These are phyloP conservation scores for Drosophila azteca DNA, from an alignment of 1,140 invertebrate species.

Conservation along the genomic window DNA sequence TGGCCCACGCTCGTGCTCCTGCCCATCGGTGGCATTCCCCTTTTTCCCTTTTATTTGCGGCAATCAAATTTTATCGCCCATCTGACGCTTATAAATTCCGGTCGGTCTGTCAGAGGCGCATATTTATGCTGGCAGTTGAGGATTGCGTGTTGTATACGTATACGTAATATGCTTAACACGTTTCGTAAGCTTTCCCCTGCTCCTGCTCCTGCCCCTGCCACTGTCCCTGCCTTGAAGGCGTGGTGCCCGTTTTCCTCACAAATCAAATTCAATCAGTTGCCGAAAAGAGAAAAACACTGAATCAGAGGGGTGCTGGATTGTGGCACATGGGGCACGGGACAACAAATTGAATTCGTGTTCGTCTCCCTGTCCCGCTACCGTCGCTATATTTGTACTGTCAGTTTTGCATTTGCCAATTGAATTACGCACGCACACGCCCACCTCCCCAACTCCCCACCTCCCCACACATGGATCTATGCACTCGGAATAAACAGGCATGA, in stretches of 20 bases:
- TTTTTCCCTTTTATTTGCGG: slow-evolving; percentile 74
- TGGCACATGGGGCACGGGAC: neutral
- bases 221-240: slow-evolving; percentile 26
- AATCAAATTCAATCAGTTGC: slow-evolving; percentile 72
- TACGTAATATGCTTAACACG: slow-evolving; percentile 72
- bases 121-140: slow-evolving; percentile 55
- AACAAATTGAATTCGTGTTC: slow-evolving; percentile 66
- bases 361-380: slow-evolving; percentile 22
- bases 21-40: neutral
- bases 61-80: slow-evolving; percentile 77
- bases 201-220: neutral
- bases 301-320: neutral
- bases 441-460: too few relatives aligned
- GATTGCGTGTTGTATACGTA: slow-evolving; percentile 55
- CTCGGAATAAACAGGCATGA: too few relatives aligned
- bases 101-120: slow-evolving; percentile 59
- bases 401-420: slow-evolving; percentile 45
- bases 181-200: neutral
- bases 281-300: slow-evolving; percentile 46
- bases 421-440: too few relatives aligned
- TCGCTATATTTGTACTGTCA: slow-evolving; percentile 35
- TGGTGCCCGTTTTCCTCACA: slow-evolving; percentile 33
- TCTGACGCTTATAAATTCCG: slow-evolving; percentile 75
- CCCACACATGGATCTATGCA: too few relatives aligned
- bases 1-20: too few relatives aligned